Percentiles rank a stretch among this genome's conserved stretches.
Evolutionary conservation across 1,140 invertebrate species (phyloP).

Genomic region (Neotoxoptera formosana): DNA sequence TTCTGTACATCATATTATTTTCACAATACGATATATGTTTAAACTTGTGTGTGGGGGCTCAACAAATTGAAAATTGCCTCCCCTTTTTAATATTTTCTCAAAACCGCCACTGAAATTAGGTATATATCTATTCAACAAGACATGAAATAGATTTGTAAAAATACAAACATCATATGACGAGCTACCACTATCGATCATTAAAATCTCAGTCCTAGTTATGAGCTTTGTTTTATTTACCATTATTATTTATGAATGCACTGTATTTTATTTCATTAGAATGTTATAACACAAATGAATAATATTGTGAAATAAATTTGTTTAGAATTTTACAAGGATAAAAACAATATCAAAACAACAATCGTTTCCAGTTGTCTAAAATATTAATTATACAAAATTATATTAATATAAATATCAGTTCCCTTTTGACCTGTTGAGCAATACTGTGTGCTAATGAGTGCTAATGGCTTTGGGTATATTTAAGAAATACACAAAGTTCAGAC

Average conservation of each 20-base stretch:
- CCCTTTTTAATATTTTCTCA: too few relatives aligned
- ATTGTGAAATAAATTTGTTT: background rate
- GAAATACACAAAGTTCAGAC: constrained; percentile 29
- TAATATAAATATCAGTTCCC: constrained; percentile 52
- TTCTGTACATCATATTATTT: too few relatives aligned
- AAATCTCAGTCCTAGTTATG: background rate
- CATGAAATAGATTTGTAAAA: background rate
- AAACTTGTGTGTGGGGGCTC: too few relatives aligned
- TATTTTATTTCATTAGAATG: background rate
- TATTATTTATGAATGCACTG: background rate
- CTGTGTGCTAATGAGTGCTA: background rate
- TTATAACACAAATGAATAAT: background rate
- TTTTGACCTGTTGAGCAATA: constrained; percentile 53
- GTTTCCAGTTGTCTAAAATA: constrained; percentile 14
- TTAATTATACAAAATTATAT: constrained; percentile 22
- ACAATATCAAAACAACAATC: constrained; percentile 13
- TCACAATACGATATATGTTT: too few relatives aligned
- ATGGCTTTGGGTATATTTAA: constrained; percentile 38
- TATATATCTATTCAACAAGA: background rate
- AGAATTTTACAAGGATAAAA: background rate
- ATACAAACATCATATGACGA: background rate
- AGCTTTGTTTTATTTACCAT: background rate
- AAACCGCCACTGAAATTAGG: background rate
- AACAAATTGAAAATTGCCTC: too few relatives aligned
- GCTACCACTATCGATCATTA: background rate